Conservation (phyloP, 2,113 vertebrate species). For the Gopherus evgoodei region DNA sequence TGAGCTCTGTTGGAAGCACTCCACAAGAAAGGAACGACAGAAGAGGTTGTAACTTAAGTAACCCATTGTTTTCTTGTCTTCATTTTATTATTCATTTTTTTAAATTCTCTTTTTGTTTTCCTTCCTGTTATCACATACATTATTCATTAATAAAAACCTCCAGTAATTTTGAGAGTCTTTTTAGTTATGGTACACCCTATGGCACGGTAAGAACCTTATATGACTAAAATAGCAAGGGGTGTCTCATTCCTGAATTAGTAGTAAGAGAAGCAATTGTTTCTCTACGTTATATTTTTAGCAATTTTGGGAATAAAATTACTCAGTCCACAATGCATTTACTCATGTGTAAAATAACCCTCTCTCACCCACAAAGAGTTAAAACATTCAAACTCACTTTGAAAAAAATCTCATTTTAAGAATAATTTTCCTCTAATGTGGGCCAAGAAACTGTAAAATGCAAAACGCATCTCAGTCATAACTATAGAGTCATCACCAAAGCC, state of each 20-base stretch:
- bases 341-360: constrained; percentile 34
- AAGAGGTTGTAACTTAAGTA: neutral
- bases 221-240: neutral
- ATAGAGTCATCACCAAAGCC: neutral
- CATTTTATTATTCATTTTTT: constrained; percentile 10
- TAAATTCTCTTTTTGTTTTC: constrained; percentile 43
- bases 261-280: constrained; percentile 31
- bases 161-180: constrained; percentile 29
- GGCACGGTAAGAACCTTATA: neutral
- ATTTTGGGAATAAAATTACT: constrained; percentile 17
- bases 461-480: neutral
- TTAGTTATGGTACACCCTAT: constrained; percentile 10
- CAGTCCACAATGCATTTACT: constrained; percentile 40
- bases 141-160: constrained; percentile 44
- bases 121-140: constrained; percentile 51
- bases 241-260: constrained; percentile 55
- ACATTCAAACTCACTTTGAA: neutral
- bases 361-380: neutral
- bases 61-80: neutral
- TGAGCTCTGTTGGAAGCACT: neutral
- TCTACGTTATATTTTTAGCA: constrained; percentile 29
- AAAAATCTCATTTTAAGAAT: neutral
- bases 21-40: neutral
- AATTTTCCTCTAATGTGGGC: neutral
- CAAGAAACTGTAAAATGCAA: neutral